Conservation (phyloP, 1,140 invertebrate species). For the Tribolium madens region DNA sequence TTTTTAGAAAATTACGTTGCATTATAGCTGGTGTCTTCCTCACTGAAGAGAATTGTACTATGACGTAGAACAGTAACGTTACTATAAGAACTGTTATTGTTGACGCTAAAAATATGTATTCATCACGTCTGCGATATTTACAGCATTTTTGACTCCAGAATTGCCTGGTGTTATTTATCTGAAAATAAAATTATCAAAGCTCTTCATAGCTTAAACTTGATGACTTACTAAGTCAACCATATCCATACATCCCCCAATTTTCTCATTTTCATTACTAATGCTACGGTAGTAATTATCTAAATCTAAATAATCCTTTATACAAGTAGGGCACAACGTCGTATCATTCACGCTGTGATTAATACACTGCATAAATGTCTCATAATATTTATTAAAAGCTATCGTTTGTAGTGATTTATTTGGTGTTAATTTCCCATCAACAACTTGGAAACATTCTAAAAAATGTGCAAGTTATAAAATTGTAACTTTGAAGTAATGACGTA, state of each 20-base stretch:
- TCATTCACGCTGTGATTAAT: slow-evolving; percentile 62
- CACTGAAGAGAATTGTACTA: slow-evolving; percentile 65
- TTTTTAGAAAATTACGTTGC: slow-evolving; percentile 61
- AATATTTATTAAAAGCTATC: slow-evolving; percentile 66
- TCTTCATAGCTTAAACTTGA: no score
- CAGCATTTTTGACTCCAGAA: slow-evolving; percentile 72
- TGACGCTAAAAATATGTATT: slow-evolving; percentile 69
- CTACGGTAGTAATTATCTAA: slow-evolving; percentile 69
- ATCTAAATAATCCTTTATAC: slow-evolving; percentile 68
- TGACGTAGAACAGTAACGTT: slow-evolving; percentile 69
- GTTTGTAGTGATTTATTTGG: slow-evolving; percentile 66
- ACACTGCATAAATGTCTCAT: slow-evolving; percentile 66
- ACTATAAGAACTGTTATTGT: slow-evolving; percentile 67
- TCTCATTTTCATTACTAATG: slow-evolving; percentile 69
- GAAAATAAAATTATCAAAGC: slow-evolving; percentile 51
- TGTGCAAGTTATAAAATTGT: slow-evolving; percentile 26
- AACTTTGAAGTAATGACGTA: slow-evolving; percentile 55
- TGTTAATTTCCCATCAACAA: slow-evolving; percentile 63
- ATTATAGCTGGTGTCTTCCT: slow-evolving; percentile 59
- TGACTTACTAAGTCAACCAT: slow-evolving; percentile 64
- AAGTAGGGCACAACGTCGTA: slow-evolving; percentile 67
- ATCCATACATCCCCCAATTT: slow-evolving; percentile 71
- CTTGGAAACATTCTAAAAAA: slow-evolving; percentile 69
- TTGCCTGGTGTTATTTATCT: slow-evolving; percentile 72
- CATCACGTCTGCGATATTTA: slow-evolving; percentile 67